Evolutionary conservation across 2,888 invertebrate species (phyloP).

Genomic region (Iselma pallidipennis): DNA sequence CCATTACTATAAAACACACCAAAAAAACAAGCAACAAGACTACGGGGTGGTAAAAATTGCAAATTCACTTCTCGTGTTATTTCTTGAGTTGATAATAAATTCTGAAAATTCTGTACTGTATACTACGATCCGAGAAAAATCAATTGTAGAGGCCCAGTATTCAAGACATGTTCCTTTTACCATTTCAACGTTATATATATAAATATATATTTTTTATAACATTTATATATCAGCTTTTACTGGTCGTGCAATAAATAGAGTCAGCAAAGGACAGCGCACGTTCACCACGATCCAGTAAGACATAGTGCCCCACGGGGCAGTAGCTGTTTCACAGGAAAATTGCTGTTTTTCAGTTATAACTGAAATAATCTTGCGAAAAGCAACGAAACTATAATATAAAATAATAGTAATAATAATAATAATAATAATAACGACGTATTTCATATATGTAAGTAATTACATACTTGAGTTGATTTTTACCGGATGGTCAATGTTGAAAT

Average conservation of each 20-base stretch:
- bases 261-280: constrained; percentile 12
- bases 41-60: no score
- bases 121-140: neutral
- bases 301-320: constrained; percentile 12
- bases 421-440: neutral
- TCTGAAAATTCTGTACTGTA: neutral
- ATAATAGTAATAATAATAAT: no score
- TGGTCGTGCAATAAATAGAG: neutral
- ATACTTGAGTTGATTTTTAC: neutral
- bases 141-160: neutral
- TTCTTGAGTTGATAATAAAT: no score
- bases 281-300: constrained; percentile 16
- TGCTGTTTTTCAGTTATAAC: constrained; percentile 25
- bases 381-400: neutral
- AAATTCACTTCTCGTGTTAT: no score
- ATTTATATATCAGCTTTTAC: neutral
- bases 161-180: neutral
- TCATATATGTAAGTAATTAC: neutral
- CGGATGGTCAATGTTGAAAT: neutral
- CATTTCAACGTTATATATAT: neutral
- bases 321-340: constrained; percentile 27
- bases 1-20: no score
- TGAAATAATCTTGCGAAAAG: constrained; percentile 5
- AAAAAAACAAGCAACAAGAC: no score
- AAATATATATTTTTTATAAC: neutral